Percentiles rank a stretch among this genome's conserved stretches.
Conservation (phyloP, 2,888 invertebrate genomes). For the Elegia similella region DNA sequence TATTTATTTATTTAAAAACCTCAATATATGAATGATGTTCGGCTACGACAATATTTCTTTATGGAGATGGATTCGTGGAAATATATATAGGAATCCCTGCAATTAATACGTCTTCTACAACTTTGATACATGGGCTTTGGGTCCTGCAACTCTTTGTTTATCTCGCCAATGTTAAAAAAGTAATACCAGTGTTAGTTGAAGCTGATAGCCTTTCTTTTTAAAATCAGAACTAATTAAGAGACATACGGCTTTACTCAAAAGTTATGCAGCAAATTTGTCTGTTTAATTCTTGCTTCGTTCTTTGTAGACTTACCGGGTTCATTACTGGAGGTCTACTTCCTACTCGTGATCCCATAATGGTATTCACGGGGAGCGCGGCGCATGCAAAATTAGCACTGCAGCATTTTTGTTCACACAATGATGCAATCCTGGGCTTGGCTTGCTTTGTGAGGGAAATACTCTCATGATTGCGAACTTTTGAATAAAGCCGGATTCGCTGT, state of each 20-base stretch:
- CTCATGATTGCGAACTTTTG: conserved; percentile 65
- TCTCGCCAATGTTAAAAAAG: too few species aligned
- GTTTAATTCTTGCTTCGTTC: conserved; percentile 12
- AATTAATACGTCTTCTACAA: too few species aligned
- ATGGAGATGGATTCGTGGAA: too few species aligned
- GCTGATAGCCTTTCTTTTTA: too few species aligned
- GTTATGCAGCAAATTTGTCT: conserved; percentile 21
- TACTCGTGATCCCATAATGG: conserved; percentile 53
- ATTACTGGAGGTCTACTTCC: conserved; percentile 41
- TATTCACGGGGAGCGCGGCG: conserved; percentile 56
- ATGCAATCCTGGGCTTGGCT: conserved; percentile 62
- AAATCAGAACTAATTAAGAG: too few species aligned
- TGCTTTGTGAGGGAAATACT: conserved; percentile 62
- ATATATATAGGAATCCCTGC: too few species aligned
- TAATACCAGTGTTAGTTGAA: too few species aligned
- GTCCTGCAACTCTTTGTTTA: too few species aligned
- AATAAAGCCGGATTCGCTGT: conserved; percentile 60
- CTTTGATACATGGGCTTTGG: too few species aligned
- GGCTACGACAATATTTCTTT: too few species aligned
- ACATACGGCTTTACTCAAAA: neutral
- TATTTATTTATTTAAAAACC: neutral
- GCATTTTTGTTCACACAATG: conserved; percentile 74
- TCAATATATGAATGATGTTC: neutral
- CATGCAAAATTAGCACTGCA: conserved; percentile 70
- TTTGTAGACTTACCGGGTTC: conserved; percentile 30